Evolutionary conservation across 1,140 invertebrate genomes (phyloP).

Genomic region (Pristionchus pacificus): DNA sequence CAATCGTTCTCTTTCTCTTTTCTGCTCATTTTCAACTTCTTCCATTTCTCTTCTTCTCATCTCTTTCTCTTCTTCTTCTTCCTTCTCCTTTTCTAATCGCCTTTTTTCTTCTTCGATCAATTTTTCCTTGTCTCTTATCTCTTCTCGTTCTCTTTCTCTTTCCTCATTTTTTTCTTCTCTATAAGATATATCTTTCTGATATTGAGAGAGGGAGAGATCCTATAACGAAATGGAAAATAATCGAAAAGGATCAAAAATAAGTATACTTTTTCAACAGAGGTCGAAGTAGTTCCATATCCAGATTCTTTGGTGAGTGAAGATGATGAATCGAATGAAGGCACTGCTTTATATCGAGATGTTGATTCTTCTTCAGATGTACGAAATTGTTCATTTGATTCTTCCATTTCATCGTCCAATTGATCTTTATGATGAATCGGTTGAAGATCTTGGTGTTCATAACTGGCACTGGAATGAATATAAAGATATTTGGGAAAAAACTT

Average conservation of each 20-base stretch:
- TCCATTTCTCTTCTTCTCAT: neutral
- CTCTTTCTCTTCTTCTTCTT: conserved; percentile 2
- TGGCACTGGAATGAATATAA: conserved; percentile 33
- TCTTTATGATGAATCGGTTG: too few relatives aligned
- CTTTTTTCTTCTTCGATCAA: conserved; percentile 15
- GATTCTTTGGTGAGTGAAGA: conserved; percentile 26
- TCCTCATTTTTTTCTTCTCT: neutral
- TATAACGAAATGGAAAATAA: conserved; percentile 10
- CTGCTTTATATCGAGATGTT: neutral
- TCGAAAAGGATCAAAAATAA: neutral
- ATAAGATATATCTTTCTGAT: conserved; percentile 4
- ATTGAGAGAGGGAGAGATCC: conserved; percentile 13
- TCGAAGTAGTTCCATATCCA: conserved; percentile 31
- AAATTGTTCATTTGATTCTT: neutral
- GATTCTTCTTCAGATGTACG: neutral
- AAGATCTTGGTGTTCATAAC: too few relatives aligned
- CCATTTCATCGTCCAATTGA: too few relatives aligned
- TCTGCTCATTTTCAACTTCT: too few relatives aligned
- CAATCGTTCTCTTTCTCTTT: too few relatives aligned
- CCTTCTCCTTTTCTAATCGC: neutral
- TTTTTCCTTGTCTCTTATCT: conserved; percentile 3
- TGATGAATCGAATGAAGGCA: neutral
- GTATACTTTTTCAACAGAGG: conserved; percentile 24
- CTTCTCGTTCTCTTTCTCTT: neutral
- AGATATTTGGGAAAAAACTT: conserved; percentile 20